Evolutionary conservation across 2,888 invertebrate genomes (phyloP), one percentile per base, ranked within the genome.

Genomic region (Polyommatus icarus): DNA sequence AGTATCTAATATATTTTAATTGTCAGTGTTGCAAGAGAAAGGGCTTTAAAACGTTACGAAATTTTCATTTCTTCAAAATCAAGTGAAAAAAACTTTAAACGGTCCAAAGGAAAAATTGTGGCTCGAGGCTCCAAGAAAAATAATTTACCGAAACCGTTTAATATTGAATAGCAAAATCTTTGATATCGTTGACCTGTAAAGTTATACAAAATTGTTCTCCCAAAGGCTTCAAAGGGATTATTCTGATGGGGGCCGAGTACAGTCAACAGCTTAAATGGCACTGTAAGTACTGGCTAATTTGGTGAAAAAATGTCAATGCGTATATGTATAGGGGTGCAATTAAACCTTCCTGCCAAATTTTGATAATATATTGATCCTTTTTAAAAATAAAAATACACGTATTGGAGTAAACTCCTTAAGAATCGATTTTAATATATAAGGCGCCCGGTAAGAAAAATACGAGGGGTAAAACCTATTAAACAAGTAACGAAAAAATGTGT

Each of bases 181-280:
- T 75, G 75, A 75, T 54, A 75, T 75, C 75, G 75, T 29, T 75
- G 75, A 75, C 75, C 75, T 75, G 75, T 75, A 50, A 75, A 75
- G 18, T 75, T 54, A 54, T 50, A 24, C 29, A 50, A 75, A 75
- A 50, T 75, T 50, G 54, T 50, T 50, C 18, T 50, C 29, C 54
- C 75, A 50, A 75, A 50, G 24, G 50, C 75, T 50, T 75, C 75
- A 75, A 75, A 75, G 54, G 72, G 75, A 54, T 75, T 54, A 75
- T 54, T 75, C 24, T 75, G 75, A 75, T 54, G 24, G 24, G 29
- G 12, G 5, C 4, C n/a, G n/a, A 46, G 36, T 76, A 76, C 36
- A 76, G 76, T 61, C 36, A 76, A 40, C 15, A 36, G 61, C 61
- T 59, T 61, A 61, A 76, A 40, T 61, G 59, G 40, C 61, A 75